Conservation (phyloP, 2,888 invertebrate species). For the Lycaena phlaeas region DNA sequence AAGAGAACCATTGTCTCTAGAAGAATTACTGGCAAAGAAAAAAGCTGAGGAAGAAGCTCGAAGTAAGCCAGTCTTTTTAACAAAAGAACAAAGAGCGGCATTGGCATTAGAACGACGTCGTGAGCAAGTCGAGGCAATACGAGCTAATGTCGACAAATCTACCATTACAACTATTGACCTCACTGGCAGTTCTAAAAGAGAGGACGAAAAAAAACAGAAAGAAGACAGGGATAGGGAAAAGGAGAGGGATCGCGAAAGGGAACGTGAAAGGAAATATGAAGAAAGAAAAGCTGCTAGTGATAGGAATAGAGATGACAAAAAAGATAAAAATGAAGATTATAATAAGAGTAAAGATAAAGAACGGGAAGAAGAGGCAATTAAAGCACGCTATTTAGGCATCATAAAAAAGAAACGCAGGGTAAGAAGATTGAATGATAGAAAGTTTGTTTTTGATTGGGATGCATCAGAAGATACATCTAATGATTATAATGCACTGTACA, state of each 20-base stretch:
- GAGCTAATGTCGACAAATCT: slow-evolving; percentile 75
- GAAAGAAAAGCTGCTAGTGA: slow-evolving; percentile 66
- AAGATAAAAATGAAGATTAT: slow-evolving; percentile 65
- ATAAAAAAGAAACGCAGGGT: slow-evolving; percentile 94
- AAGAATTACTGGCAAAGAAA: slow-evolving; percentile 95
- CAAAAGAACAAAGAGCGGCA: slow-evolving; percentile 94
- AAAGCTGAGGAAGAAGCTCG: slow-evolving; percentile 96
- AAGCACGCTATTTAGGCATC: slow-evolving; percentile 94
- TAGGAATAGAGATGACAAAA: slow-evolving; percentile 56
- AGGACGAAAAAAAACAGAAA: slow-evolving; percentile 50
- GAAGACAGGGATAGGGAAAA: slow-evolving; percentile 69
- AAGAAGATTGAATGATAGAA: slow-evolving; percentile 94
- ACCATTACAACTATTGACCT: slow-evolving; percentile 57
- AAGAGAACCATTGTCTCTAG: slow-evolving; percentile 93
- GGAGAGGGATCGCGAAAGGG: slow-evolving; percentile 69
- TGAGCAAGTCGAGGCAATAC: slow-evolving; percentile 88
- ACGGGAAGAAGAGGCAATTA: slow-evolving; percentile 94
- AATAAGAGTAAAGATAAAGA: slow-evolving; percentile 86
- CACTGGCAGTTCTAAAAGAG: slow-evolving; percentile 64
- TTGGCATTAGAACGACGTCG: slow-evolving; percentile 92
- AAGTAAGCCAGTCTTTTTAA: slow-evolving; percentile 96
- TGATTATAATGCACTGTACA: slow-evolving; percentile 97
- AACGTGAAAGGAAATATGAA: slow-evolving; percentile 60
- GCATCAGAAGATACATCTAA: slow-evolving; percentile 98
- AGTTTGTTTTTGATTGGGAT: slow-evolving; percentile 99